Percentiles rank a stretch among this genome's conserved stretches.
Conservation (phyloP, 2,797 vertebrate genomes). For the Aselliscus stoliczkanus region DNA sequence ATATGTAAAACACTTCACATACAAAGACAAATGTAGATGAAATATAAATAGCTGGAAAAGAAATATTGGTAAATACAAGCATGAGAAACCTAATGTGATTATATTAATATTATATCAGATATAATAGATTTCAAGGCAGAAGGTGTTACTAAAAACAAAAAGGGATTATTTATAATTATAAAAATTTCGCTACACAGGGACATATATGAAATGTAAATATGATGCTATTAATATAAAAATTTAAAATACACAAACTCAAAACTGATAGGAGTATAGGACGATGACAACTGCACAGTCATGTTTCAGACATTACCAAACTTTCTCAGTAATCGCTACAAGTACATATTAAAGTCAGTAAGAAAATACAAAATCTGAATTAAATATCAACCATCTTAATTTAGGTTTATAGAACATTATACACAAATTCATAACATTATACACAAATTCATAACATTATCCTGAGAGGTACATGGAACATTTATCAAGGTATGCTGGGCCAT, state of each 20-base stretch:
- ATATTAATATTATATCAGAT: not conserved
- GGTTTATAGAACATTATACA: not conserved
- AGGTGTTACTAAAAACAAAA: not conserved
- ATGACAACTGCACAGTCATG: not conserved
- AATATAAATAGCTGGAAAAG: not conserved
- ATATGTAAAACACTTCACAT: not conserved
- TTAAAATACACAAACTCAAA: not conserved
- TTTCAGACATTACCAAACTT: not conserved
- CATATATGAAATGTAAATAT: not conserved
- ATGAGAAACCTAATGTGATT: not conserved
- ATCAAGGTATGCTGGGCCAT: not conserved
- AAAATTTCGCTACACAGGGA: not conserved
- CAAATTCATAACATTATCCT: not conserved
- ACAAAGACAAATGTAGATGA: not conserved
- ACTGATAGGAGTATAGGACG: not conserved
- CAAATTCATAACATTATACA: not conserved
- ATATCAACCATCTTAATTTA: not conserved
- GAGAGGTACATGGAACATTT: not conserved
- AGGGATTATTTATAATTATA: not conserved
- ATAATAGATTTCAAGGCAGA: not conserved
- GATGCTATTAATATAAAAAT: not conserved
- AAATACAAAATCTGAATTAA: not conserved
- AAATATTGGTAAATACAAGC: not conserved
- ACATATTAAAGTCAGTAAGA: not conserved
- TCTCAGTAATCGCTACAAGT: not conserved